phyloP scores from a whole-genome alignment of 2,888 invertebrate species.

The Melangyna quadrimaculata region DNA sequence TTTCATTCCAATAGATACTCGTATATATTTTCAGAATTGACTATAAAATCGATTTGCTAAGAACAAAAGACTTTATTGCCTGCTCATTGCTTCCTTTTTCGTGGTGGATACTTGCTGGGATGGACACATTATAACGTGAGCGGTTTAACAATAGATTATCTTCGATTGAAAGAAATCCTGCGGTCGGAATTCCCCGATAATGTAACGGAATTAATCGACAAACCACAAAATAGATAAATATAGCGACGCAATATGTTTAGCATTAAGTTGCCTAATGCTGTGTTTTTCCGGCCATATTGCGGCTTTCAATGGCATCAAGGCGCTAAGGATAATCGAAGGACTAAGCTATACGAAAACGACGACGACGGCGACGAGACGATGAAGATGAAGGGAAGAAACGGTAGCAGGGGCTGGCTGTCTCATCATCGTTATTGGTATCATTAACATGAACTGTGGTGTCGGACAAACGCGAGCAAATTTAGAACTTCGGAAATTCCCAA shows the following conservation, averaged over 20 bases:
- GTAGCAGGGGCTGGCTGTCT: constrained; percentile 44
- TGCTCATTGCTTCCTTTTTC: constrained; percentile 68
- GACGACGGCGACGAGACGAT: background rate
- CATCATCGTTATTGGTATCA: constrained; percentile 52
- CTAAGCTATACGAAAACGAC: background rate
- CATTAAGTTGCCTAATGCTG: constrained; percentile 62
- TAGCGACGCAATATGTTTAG: constrained; percentile 57
- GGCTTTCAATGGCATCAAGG: constrained; percentile 20
- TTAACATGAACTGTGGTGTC: constrained; percentile 25
- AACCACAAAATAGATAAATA: constrained; percentile 37
- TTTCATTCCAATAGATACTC: constrained; percentile 20
- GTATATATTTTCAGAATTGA: background rate
- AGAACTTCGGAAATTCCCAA: constrained; percentile 53
- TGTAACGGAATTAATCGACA: constrained; percentile 47
- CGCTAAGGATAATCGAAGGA: constrained; percentile 44
- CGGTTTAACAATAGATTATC: constrained; percentile 64
- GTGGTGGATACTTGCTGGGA: constrained; percentile 15
- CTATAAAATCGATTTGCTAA: constrained; percentile 65
- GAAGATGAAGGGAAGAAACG: background rate
- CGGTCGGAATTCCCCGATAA: constrained; percentile 49
- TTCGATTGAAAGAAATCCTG: constrained; percentile 53
- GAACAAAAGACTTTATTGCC: constrained; percentile 55
- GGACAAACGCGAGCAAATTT: background rate
- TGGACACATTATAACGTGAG: constrained; percentile 38
- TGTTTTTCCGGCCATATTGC: constrained; percentile 51